A percentile compares a stretch with the other conserved stretches of the same genome.
Conservation (phyloP, 2,113 vertebrate species). For the Malurus melanocephalus region DNA sequence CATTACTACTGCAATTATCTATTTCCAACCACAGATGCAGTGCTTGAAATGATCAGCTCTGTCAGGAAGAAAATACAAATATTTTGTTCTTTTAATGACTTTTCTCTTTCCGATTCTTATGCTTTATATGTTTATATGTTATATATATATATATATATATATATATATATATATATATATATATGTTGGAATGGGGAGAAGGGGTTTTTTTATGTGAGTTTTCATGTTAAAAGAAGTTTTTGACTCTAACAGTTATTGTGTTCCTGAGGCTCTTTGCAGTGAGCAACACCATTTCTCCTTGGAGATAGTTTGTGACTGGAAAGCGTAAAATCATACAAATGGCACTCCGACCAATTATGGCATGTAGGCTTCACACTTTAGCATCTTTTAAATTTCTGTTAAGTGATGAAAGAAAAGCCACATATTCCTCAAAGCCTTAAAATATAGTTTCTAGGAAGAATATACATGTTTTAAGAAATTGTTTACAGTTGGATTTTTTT, state of each 20-base stretch:
- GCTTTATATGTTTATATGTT: background rate
- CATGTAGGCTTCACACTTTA: background rate
- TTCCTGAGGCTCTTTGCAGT: background rate
- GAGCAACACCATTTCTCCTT: background rate
- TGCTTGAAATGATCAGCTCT: background rate
- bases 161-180: background rate
- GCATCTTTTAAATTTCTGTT: background rate
- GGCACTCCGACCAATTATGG: background rate
- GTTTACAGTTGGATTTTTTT: background rate
- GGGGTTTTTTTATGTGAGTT: background rate
- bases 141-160: too few relatives aligned
- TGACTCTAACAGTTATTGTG: background rate
- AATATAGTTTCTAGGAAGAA: background rate
- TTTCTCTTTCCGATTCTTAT: background rate
- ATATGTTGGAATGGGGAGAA: too few relatives aligned
- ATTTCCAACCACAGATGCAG: background rate
- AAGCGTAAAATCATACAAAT: background rate
- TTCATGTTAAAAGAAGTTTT: background rate
- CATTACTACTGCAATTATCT: background rate
- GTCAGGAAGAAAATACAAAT: background rate
- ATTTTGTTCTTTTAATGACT: background rate
- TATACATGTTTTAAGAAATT: background rate
- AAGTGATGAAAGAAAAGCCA: background rate
- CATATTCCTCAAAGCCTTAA: background rate
- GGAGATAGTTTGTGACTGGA: background rate